Evolutionary conservation across 2,888 invertebrate species (phyloP), one percentile per base, ranked within the genome.

Genomic region (Stramonita haemastoma): DNA sequence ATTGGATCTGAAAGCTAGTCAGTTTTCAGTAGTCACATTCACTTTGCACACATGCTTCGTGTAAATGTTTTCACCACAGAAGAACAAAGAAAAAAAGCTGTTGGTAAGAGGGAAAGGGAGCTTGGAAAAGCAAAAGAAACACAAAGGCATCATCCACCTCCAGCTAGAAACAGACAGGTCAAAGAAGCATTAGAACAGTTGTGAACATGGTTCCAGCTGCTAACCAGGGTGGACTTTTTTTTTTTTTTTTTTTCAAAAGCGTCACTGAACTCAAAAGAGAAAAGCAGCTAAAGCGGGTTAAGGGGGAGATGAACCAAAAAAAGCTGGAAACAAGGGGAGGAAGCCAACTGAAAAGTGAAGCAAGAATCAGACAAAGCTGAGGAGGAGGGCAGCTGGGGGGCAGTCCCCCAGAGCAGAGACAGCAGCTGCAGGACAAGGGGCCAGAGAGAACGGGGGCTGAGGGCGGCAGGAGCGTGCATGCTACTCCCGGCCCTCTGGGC

Each of bases 41-140:
- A 36, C 87, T 70, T 81, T 93, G 93, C 92, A 93, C 93, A 93
- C 93, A 92, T 92, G 92, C 91, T 93, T 93, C 93, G 92, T 92
- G 91, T 91, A 91, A 91, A 91, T 91, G 89, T 90, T 90, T 89
- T 89, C 89, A 89, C 89, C 89, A 66, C 85, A 34, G 87, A 81
- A 87, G n/a, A 87, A 66, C 85, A 73, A 85, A 77, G 46, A 90
- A 32, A 87, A 88, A 79, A 87, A 89, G 79, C 86, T 19, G 17
- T 13, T 26, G 60, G 56, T 32, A 22, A 81, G 60, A 34, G 83
- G 70, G 32, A 86, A 22, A 60, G 32, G 29, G 84, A 56, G 34
- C 22, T 60, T 60, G 32, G 70, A 70, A 34, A 87, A 32, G n/a
- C 15, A 56, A 73, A 57, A 84, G 29, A 81, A 46, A 60, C n/a